phyloP scores from a whole-genome alignment of 2,113 vertebrate species.

The Eptesicus fuscus region DNA sequence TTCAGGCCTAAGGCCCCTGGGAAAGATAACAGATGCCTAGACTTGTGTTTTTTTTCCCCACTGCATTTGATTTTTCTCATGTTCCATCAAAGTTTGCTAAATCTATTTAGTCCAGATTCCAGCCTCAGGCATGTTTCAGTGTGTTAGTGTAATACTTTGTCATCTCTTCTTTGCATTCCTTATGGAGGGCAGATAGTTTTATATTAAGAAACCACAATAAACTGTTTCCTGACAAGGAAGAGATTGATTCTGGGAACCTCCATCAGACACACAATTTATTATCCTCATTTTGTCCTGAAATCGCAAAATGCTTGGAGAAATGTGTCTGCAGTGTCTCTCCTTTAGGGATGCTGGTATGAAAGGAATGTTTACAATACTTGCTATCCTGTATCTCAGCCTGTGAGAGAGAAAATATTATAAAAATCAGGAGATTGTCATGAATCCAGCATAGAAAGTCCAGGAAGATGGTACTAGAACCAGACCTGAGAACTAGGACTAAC shows the following conservation, averaged over 20 bases:
- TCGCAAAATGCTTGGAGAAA: not conserved
- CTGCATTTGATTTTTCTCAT: constrained; percentile 58
- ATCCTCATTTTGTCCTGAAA: not conserved
- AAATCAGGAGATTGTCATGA: not conserved
- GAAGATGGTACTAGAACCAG: not conserved
- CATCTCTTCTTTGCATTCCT: constrained; percentile 23
- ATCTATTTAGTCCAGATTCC: constrained; percentile 21
- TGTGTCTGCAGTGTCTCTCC: not conserved
- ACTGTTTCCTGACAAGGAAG: constrained; percentile 44
- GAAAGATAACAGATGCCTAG: not conserved
- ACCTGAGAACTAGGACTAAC: not conserved
- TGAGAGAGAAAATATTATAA: not conserved
- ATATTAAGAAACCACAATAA: constrained; percentile 25
- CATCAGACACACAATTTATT: constrained; percentile 24
- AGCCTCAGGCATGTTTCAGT: constrained; percentile 53
- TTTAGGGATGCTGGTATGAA: not conserved
- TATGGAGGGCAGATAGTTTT: constrained; percentile 45
- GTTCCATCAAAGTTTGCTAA: constrained; percentile 39
- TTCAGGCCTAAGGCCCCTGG: constrained; percentile 31
- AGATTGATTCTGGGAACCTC: constrained; percentile 14
- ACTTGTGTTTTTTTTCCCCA: not conserved
- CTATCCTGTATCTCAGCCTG: not conserved
- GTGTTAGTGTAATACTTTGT: constrained; percentile 16
- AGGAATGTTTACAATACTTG: not conserved
- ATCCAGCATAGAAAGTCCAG: not conserved